Evolutionary conservation across 2,797 vertebrate species (phyloP).

Genomic region (Zalophus californianus): DNA sequence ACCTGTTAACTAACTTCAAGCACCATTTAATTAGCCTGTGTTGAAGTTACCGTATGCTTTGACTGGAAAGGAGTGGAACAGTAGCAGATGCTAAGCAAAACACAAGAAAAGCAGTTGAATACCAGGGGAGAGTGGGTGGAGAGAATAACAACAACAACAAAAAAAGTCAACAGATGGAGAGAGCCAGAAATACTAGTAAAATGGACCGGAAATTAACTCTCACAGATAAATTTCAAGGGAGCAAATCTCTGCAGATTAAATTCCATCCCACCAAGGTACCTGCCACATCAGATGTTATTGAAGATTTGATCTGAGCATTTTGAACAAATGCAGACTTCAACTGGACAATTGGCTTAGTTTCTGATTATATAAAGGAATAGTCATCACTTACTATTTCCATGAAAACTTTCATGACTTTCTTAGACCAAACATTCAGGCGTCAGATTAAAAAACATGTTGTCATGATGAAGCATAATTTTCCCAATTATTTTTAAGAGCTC

Average conservation of each 20-base stretch:
- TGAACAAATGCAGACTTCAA: neutral
- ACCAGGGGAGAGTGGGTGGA: constrained; percentile 62
- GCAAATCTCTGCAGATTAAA: constrained; percentile 57
- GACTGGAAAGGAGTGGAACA: constrained; percentile 67
- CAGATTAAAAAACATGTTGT: neutral
- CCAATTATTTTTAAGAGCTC: constrained; percentile 46
- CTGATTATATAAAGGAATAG: neutral
- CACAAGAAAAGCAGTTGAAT: constrained; percentile 69
- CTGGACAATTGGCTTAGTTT: constrained; percentile 33
- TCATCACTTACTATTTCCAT: neutral
- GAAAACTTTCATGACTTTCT: neutral
- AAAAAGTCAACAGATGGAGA: constrained; percentile 3
- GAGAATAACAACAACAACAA: constrained; percentile 46
- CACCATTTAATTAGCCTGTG: constrained; percentile 87
- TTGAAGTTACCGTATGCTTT: constrained; percentile 81
- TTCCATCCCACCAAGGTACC: neutral
- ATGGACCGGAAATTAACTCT: constrained; percentile 23
- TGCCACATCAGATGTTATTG: neutral
- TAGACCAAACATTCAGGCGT: constrained; percentile 22
- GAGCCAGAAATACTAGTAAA: constrained; percentile 44
- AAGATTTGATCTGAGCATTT: constrained; percentile 5
- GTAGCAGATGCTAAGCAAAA: constrained; percentile 76
- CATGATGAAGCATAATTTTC: constrained; percentile 17
- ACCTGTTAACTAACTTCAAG: constrained; percentile 91
- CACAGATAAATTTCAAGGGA: neutral